Base-by-base conservation (phyloP, 1,140 invertebrate species). In the Leptinotarsa lineolata region DNA sequence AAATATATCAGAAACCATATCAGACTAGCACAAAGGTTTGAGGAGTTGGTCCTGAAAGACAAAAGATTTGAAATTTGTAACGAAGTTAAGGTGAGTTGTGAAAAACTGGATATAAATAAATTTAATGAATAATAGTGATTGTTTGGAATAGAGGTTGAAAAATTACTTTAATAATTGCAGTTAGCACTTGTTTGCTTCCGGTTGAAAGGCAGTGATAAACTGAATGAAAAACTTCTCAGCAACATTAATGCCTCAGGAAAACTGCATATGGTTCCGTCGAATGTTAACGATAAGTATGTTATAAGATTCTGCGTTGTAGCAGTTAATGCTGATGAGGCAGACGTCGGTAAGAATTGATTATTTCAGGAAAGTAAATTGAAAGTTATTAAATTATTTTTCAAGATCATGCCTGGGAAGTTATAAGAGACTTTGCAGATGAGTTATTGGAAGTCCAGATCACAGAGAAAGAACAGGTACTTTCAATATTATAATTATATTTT, bases 241-340 rank as follows among this genome's bases (percentile, higher is more conserved):
- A 90, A 91, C 65, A 97, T 99, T 74, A 99, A 99, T 81, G 96
- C 94, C 68, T 97, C 96, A 5, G 97, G 97, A 8, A 95, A 95
- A 84, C 86, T 99, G 67, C 97, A 99, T 83, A 99, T 99, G 97
- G 96, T 99, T 3, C 97, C 97, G 0, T 95, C 97, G 1, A 92
- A 89, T 45, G 91, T 98, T 1, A 94, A 95, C 81, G 95, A 97
- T 44, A 91, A 92, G 74, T 98, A 94, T 82, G 93, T 94, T 8
- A 99, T 99, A 77, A 89, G 97, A 67, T 98, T 99, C 85, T 99
- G 96, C 80, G 94, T 98, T 0, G 96, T 97, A 66, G 91, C 96
- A 3, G 95, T 97, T 84, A 92, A 96, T 83, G 95, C 97, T 20
- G 92, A 89, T 0, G 91, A 94, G 20, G 91, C 92, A 68, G 96